phyloP scores from a whole-genome alignment of 37 sponge, comb jelly and placozoan species.

The Aphrocallistes beatrix region DNA sequence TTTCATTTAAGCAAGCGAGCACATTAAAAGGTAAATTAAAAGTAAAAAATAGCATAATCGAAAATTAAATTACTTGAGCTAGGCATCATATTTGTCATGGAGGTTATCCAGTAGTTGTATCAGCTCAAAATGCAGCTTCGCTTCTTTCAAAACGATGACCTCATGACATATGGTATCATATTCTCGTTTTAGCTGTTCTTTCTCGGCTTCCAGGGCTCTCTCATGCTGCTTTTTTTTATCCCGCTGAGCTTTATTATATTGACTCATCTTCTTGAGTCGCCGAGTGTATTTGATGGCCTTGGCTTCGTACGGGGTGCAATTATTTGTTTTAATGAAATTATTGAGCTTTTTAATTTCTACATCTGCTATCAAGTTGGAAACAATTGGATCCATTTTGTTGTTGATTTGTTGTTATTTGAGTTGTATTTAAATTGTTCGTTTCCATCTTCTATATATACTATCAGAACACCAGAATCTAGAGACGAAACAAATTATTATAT shows the following conservation, averaged over 20 bases:
- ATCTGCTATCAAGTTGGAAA: background rate
- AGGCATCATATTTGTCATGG: no score
- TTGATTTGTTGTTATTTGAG: no score
- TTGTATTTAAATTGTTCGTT: no score
- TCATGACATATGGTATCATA: background rate
- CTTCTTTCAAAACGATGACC: background rate
- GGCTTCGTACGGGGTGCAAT: background rate
- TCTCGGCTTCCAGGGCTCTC: background rate
- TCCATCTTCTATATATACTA: no score
- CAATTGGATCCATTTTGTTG: background rate
- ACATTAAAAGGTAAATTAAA: no score
- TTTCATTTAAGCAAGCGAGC: no score
- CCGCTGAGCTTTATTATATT: background rate
- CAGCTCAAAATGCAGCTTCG: background rate
- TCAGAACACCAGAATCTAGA: no score
- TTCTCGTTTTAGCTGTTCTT: background rate
- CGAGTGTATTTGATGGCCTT: background rate
- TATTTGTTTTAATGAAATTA: background rate
- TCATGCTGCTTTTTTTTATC: background rate
- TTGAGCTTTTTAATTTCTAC: constrained; percentile 1
- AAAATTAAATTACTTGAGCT: no score
- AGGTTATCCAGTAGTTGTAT: background rate
- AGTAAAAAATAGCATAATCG: no score
- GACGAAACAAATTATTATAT: no score
- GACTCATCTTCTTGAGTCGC: constrained; percentile 9